Evolutionary conservation across 2,113 vertebrate genomes (phyloP).

Genomic region (Chionodraco myersi): DNA sequence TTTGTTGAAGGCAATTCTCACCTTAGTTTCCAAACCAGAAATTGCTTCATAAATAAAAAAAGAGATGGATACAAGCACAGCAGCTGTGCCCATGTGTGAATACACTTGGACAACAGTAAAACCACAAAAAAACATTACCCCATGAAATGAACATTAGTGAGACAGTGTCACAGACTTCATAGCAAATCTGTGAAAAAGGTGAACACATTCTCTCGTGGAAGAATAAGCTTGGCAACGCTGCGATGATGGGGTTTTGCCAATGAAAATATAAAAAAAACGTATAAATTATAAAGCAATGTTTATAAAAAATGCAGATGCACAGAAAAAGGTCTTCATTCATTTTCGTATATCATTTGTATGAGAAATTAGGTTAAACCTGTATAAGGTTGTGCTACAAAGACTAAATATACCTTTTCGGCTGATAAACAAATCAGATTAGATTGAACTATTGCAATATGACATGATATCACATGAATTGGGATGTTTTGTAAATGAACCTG

Average conservation of each 20-base stretch:
- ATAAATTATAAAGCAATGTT: background rate
- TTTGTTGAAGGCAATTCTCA: constrained; percentile 50
- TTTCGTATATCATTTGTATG: too few relatives aligned
- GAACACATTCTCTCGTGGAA: background rate
- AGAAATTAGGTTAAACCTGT: background rate
- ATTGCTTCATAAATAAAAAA: constrained; percentile 31
- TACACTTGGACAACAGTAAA: constrained; percentile 37
- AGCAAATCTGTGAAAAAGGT: background rate
- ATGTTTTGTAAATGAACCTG: background rate
- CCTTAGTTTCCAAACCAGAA: constrained; percentile 25
- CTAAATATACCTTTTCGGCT: background rate
- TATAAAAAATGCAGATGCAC: background rate
- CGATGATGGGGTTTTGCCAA: background rate
- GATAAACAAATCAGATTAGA: constrained; percentile 2
- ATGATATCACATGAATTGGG: background rate
- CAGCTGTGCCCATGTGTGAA: background rate
- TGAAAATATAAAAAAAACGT: background rate
- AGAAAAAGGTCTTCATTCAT: too few relatives aligned
- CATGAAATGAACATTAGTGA: background rate
- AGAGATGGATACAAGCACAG: constrained; percentile 13
- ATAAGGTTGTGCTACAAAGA: background rate
- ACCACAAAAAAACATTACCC: background rate
- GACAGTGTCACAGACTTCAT: background rate
- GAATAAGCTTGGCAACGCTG: background rate
- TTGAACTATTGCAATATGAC: background rate